These are phyloP conservation scores for Xestia rhomboidea DNA, from an alignment of 2,888 invertebrate species.

Conservation along the genomic window DNA sequence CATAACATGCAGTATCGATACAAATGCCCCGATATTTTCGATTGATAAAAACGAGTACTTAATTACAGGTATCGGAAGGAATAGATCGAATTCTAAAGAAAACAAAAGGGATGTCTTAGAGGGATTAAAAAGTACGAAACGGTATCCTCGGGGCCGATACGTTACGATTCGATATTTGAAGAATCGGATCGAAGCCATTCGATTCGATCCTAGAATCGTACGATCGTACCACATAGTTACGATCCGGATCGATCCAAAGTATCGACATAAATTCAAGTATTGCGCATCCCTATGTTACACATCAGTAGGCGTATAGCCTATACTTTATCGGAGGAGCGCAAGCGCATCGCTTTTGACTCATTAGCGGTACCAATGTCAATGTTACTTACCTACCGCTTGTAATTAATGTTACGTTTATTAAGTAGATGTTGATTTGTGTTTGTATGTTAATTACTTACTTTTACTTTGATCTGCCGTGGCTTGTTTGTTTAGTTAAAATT, in stretches of 20 bases:
- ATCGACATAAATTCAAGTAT: neutral
- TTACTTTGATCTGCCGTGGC: conserved; percentile 59
- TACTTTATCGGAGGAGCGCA: conserved; percentile 48
- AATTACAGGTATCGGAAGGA: neutral
- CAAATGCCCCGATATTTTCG: neutral
- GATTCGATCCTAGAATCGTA: neutral
- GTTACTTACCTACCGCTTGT: conserved; percentile 66
- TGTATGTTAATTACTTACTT: conserved; percentile 57
- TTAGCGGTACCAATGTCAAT: conserved; percentile 82
- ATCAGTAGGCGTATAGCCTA: conserved; percentile 44
- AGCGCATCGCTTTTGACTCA: conserved; percentile 69
- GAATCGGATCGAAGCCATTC: neutral
- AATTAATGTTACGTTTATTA: conserved; percentile 68
- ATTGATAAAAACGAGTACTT: neutral
- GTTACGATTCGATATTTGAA: neutral
- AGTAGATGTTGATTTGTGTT: conserved; percentile 61
- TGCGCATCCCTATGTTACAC: conserved; percentile 36
- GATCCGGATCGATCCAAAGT: neutral
- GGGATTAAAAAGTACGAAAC: neutral
- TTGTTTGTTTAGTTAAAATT: conserved; percentile 45
- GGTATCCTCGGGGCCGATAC: neutral
- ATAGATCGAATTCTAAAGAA: neutral
- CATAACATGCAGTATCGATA: neutral
- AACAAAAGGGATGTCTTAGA: neutral
- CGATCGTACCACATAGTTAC: neutral